phyloP scores from a whole-genome alignment of 2,113 vertebrate species.

The Cynoglossus semilaevis region DNA sequence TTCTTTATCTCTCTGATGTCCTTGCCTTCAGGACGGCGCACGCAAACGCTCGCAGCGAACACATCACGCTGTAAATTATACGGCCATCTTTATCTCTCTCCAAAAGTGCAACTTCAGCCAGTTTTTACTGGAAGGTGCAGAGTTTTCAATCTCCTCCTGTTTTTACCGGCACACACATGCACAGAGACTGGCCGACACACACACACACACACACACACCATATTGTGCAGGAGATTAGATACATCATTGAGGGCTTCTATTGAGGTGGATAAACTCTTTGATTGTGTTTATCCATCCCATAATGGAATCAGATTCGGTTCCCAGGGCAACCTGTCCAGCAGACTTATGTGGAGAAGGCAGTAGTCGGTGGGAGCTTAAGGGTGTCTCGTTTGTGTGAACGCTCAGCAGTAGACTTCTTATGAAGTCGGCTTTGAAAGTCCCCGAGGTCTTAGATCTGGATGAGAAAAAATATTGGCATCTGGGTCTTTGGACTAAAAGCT shows the following conservation, averaged over 20 bases:
- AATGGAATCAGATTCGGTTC: conserved; percentile 66
- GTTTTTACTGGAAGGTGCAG: conserved; percentile 40
- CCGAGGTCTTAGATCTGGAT: conserved; percentile 24
- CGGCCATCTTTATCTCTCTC: conserved; percentile 45
- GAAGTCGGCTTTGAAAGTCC: conserved; percentile 57
- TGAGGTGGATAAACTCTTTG: conserved; percentile 71
- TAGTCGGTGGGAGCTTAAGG: conserved; percentile 55
- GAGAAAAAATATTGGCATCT: conserved; percentile 20
- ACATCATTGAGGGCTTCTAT: conserved; percentile 64
- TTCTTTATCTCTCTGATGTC: conserved; percentile 47
- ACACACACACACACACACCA: conserved; percentile 30
- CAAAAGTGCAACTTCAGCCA: conserved; percentile 59
- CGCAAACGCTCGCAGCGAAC: conserved; percentile 11
- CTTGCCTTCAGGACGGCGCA: conserved; percentile 22
- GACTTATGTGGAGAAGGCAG: conserved; percentile 50
- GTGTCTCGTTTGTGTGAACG: conserved; percentile 52
- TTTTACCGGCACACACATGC: conserved; percentile 28
- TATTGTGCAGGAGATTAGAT: conserved; percentile 64
- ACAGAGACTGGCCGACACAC: conserved; percentile 23
- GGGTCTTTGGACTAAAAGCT: not conserved
- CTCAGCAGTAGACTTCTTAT: conserved; percentile 61
- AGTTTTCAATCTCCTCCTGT: conserved; percentile 54
- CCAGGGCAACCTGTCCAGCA: conserved; percentile 61
- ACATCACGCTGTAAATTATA: conserved; percentile 33
- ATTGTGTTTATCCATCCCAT: conserved; percentile 72